These are phyloP conservation scores for Vollenhovia emeryi DNA, from an alignment of 1,140 invertebrate genomes.

Conservation along the genomic window DNA sequence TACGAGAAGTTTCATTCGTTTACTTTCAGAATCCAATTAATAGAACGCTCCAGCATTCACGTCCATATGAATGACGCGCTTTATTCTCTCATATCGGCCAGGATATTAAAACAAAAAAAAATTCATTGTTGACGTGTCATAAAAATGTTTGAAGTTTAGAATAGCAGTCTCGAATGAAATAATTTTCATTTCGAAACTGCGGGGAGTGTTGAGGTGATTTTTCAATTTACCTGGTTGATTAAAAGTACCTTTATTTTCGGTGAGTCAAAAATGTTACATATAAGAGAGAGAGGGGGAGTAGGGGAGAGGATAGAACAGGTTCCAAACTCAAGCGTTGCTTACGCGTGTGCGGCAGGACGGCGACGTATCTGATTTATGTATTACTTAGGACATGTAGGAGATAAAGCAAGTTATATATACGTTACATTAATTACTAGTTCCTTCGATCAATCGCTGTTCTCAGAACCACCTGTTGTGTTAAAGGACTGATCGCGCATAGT, in stretches of 20 bases:
- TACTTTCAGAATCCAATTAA: constrained; percentile 23
- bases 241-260: not conserved
- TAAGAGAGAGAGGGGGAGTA: not conserved
- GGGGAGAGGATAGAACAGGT: too few relatives aligned
- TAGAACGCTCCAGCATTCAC: constrained; percentile 2
- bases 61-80: not conserved
- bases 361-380: constrained; percentile 32
- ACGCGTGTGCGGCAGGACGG: not conserved
- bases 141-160: not conserved
- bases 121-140: not conserved
- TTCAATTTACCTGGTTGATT: not conserved
- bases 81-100: not conserved
- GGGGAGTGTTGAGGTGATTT: not conserved
- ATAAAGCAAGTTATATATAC: constrained; percentile 44
- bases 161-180: not conserved
- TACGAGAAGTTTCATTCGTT: not conserved
- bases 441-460: constrained; percentile 49
- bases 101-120: constrained; percentile 20
- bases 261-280: not conserved
- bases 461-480: constrained; percentile 54
- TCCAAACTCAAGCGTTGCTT: not conserved
- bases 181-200: not conserved
- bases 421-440: constrained; percentile 53
- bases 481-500: constrained; percentile 43
- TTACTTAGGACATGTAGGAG: constrained; percentile 27